phyloP scores from a whole-genome alignment of 2,888 invertebrate genomes.

The Lasioglossum pauxillum region DNA sequence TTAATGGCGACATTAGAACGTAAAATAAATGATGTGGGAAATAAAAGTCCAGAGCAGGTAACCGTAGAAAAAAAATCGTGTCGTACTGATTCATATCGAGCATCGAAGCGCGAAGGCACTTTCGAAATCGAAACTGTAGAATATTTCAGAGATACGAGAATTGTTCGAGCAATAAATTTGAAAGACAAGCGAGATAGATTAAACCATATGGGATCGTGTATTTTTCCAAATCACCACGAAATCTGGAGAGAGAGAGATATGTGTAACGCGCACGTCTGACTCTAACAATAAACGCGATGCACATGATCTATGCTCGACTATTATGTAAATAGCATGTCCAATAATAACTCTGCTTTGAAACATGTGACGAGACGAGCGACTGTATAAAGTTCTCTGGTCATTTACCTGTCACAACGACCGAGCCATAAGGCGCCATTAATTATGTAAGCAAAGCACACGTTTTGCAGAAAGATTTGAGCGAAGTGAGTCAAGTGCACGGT shows the following conservation, averaged over 20 bases:
- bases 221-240: neutral
- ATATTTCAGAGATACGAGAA: neutral
- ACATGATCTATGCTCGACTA: conserved; percentile 13
- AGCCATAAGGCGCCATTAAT: conserved; percentile 1
- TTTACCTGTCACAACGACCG: neutral
- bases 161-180: neutral
- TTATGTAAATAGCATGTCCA: conserved; percentile 11
- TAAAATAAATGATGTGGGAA: neutral
- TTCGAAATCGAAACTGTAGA: neutral
- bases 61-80: neutral
- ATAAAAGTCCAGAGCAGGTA: neutral
- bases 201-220: neutral
- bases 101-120: neutral
- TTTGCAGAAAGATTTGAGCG: neutral
- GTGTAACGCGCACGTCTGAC: neutral
- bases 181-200: neutral
- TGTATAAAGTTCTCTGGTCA: neutral
- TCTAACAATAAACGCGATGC: conserved; percentile 1
- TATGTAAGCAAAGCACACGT: conserved; percentile 6
- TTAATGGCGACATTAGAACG: neutral
- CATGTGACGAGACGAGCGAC: neutral
- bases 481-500: conserved; percentile 4
- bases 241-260: neutral
- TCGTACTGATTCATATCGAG: neutral
- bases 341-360: conserved; percentile 12